Evolutionary conservation across 2,888 invertebrate genomes (phyloP).

Genomic region (Xylota sylvarum): DNA sequence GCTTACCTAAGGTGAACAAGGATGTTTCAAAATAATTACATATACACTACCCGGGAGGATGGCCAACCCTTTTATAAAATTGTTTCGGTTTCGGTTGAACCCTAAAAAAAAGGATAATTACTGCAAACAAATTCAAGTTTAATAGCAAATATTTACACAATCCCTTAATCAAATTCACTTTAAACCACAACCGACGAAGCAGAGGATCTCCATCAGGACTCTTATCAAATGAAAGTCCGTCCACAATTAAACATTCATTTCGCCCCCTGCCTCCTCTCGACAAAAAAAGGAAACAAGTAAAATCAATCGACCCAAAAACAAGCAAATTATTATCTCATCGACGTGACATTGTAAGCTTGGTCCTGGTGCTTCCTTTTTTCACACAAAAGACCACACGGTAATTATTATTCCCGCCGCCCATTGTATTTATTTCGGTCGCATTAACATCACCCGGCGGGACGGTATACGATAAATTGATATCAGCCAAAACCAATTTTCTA

Average conservation of each 20-base stretch:
- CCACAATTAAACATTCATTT: conserved; percentile 51
- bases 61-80: background rate
- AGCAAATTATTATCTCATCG: conserved; percentile 30
- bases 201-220: conserved; percentile 26
- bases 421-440: conserved; percentile 29
- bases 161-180: conserved; percentile 42
- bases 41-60: background rate
- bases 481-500: conserved; percentile 54
- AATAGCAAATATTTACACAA: conserved; percentile 33
- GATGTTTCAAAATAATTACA: conserved; percentile 52
- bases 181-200: conserved; percentile 23
- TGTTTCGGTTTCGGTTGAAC: background rate
- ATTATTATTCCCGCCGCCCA: conserved; percentile 5
- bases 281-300: background rate
- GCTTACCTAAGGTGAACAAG: background rate
- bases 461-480: conserved; percentile 14
- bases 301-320: conserved; percentile 16
- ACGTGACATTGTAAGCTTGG: background rate
- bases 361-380: background rate
- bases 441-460: background rate
- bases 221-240: conserved; percentile 27
- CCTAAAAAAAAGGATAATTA: conserved; percentile 14
- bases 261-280: too few species aligned
- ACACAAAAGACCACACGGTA: conserved; percentile 1
- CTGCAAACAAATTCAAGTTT: conserved; percentile 21